A percentile compares a stretch with the other conserved stretches of the same genome.
Evolutionary conservation across 2,113 vertebrate species (phyloP).

Genomic region (Engraulis encrasicolus): DNA sequence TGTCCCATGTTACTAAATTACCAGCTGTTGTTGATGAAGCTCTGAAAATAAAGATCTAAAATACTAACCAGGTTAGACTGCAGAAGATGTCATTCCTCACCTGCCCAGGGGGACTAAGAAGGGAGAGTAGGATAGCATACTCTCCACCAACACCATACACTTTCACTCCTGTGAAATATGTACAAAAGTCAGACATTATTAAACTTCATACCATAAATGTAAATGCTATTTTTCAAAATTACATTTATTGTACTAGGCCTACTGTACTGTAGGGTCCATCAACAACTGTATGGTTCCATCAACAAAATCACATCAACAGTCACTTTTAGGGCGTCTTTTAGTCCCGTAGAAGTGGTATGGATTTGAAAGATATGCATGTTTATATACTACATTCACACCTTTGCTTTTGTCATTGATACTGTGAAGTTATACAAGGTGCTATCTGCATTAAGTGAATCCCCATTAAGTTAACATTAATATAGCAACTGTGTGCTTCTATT

Average conservation of each 20-base stretch:
- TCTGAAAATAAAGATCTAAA: conserved; percentile 51
- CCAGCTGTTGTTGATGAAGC: conserved; percentile 58
- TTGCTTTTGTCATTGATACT: neutral
- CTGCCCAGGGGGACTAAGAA: neutral
- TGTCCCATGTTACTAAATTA: conserved; percentile 57
- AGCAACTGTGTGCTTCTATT: no score
- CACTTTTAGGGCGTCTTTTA: neutral
- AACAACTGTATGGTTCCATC: no score
- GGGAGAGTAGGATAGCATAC: neutral
- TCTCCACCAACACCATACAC: neutral
- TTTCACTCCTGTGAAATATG: neutral
- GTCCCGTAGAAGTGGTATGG: neutral
- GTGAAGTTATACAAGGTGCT: no score
- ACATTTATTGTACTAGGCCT: neutral
- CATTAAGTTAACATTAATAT: no score
- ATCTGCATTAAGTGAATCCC: no score
- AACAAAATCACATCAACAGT: neutral
- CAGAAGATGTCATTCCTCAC: neutral
- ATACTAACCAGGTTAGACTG: conserved; percentile 42
- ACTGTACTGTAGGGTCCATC: no score
- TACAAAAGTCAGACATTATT: neutral
- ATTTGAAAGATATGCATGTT: neutral
- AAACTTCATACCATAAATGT: no score
- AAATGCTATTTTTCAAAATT: neutral
- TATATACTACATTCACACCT: neutral